Percentiles rank a stretch among this genome's conserved stretches.
Evolutionary conservation across 2,888 invertebrate species (phyloP).

Genomic region (Heliconius ismenius): DNA sequence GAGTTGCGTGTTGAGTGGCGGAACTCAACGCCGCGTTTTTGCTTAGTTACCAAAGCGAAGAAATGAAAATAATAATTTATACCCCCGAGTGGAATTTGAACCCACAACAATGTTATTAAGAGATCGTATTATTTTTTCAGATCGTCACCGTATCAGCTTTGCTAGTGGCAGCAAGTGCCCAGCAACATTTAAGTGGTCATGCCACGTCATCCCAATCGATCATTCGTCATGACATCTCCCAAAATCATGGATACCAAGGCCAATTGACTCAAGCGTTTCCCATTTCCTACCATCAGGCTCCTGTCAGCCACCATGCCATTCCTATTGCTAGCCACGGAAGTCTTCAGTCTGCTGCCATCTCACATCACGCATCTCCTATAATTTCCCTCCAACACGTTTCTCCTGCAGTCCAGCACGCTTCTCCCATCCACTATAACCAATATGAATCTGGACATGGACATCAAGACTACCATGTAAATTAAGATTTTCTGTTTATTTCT

Average conservation of each 20-base stretch:
- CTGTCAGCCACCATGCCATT: slow-evolving; percentile 26
- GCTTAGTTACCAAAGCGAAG: too few relatives aligned
- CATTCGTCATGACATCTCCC: slow-evolving; percentile 42
- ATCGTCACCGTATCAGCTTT: slow-evolving; percentile 41
- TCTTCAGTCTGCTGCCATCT: slow-evolving; percentile 27
- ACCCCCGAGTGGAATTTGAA: too few relatives aligned
- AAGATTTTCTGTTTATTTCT: too few relatives aligned
- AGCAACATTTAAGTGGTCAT: slow-evolving; percentile 51
- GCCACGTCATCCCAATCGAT: slow-evolving; percentile 47
- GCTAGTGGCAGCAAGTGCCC: slow-evolving; percentile 50
- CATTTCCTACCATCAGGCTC: slow-evolving; percentile 25
- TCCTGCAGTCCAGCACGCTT: slow-evolving; percentile 34
- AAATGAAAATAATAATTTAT: too few relatives aligned
- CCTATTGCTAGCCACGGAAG: slow-evolving; percentile 3
- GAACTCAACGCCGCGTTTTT: too few relatives aligned
- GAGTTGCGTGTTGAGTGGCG: too few relatives aligned
- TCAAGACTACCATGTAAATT: slow-evolving; percentile 59
- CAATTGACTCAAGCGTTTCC: slow-evolving; percentile 34
- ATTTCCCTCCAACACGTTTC: slow-evolving; percentile 41
- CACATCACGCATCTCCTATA: slow-evolving; percentile 42
- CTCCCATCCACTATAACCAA: slow-evolving; percentile 45
- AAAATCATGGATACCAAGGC: slow-evolving; percentile 40
- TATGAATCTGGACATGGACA: slow-evolving; percentile 48
- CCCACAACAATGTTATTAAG: neutral
- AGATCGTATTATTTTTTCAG: slow-evolving; percentile 14